Conservation (phyloP, 2,797 vertebrate species). For the Dermochelys coriacea region DNA sequence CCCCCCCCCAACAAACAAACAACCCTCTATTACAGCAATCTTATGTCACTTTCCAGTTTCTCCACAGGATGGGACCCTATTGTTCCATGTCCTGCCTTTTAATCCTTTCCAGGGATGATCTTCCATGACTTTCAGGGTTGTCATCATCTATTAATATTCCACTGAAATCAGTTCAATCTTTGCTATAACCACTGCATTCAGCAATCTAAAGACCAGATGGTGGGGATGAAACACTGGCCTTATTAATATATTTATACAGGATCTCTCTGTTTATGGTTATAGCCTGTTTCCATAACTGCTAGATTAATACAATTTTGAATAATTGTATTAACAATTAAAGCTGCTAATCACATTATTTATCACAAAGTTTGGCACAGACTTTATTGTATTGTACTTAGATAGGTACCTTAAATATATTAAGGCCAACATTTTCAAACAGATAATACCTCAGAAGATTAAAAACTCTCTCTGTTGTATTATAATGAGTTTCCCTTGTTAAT, state of each 20-base stretch:
- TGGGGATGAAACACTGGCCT: background rate
- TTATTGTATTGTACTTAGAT: background rate
- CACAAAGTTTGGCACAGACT: background rate
- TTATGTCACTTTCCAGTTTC: background rate
- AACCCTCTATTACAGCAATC: background rate
- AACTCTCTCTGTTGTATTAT: background rate
- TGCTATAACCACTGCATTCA: background rate
- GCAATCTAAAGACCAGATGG: background rate
- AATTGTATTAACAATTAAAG: background rate
- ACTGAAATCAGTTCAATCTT: constrained; percentile 8
- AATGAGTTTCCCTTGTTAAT: background rate
- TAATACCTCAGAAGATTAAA: background rate
- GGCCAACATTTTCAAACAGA: background rate
- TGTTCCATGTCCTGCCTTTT: background rate
- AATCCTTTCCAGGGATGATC: background rate
- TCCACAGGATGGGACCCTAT: background rate
- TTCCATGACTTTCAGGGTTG: background rate
- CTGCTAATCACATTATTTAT: background rate
- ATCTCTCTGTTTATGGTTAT: background rate
- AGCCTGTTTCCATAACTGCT: background rate
- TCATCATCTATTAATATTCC: background rate
- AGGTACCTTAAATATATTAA: background rate
- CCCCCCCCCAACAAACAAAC: background rate
- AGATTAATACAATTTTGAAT: constrained; percentile 21
- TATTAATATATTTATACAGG: constrained; percentile 11